phyloP scores from a whole-genome alignment of 2,888 invertebrate species.

The Acrobasis suavella region DNA sequence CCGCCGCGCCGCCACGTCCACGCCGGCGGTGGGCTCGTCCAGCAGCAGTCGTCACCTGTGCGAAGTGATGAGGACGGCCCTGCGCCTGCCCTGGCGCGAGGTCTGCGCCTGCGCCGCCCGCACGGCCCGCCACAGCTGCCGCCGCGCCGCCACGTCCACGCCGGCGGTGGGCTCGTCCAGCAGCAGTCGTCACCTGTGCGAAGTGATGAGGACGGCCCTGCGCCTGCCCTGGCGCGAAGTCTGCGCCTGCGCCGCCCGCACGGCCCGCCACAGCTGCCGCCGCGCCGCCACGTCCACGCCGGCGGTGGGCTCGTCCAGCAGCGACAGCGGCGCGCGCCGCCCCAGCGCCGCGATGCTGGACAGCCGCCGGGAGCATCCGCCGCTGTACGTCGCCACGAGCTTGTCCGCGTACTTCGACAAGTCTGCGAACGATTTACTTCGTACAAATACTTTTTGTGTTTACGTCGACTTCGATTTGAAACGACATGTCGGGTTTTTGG shows the following conservation, averaged over 20 bases:
- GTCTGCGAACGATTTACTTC: slow-evolving; percentile 33
- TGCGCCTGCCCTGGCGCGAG: slow-evolving; percentile 43
- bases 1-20: too few relatives aligned
- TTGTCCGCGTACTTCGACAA: slow-evolving; percentile 40
- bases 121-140: slow-evolving; percentile 85
- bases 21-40: too few relatives aligned
- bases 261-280: slow-evolving; percentile 84
- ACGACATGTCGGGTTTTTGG: too few relatives aligned
- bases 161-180: too few relatives aligned
- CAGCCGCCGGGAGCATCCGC: slow-evolving; percentile 87
- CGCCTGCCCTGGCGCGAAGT: slow-evolving; percentile 58
- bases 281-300: slow-evolving; percentile 87
- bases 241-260: slow-evolving; percentile 61
- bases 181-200: slow-evolving; percentile 88
- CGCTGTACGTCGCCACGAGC: slow-evolving; percentile 77
- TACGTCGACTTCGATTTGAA: too few relatives aligned
- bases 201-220: slow-evolving; percentile 85
- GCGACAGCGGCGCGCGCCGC: slow-evolving; percentile 83
- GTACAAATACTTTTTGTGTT: too few relatives aligned
- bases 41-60: too few relatives aligned
- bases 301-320: slow-evolving; percentile 89
- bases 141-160: slow-evolving; percentile 73
- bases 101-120: slow-evolving; percentile 51
- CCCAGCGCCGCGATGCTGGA: slow-evolving; percentile 43
- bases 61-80: slow-evolving; percentile 24